phyloP scores from a whole-genome alignment of 2,888 invertebrate species.

The Octonoba sinensis region DNA sequence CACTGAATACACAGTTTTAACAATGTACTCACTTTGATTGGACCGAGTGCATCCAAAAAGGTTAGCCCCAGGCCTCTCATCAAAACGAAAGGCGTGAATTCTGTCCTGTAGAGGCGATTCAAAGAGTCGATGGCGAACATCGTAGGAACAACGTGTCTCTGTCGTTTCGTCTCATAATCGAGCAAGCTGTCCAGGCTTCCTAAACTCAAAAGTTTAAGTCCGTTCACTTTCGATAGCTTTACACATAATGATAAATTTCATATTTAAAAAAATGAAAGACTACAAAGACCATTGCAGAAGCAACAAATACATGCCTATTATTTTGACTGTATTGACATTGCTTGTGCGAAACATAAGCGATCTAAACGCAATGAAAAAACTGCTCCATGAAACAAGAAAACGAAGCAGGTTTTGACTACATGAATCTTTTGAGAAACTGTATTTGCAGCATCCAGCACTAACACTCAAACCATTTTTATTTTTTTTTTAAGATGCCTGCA shows the following conservation, averaged over 20 bases:
- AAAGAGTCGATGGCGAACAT: conserved; percentile 89
- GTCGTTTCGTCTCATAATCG: conserved; percentile 86
- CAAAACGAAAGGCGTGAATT: conserved; percentile 79
- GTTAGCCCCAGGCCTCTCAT: conserved; percentile 86
- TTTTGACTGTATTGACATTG: no score
- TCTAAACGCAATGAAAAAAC: no score
- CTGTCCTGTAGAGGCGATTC: conserved; percentile 83
- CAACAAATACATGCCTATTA: background rate
- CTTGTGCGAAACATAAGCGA: no score
- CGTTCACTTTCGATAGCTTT: background rate
- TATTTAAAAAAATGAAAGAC: background rate
- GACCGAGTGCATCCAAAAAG: conserved; percentile 81
- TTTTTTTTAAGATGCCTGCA: no score
- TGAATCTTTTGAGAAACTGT: no score
- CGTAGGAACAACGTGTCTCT: conserved; percentile 88
- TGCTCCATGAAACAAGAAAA: no score
- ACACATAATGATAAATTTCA: background rate
- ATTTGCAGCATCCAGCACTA: no score
- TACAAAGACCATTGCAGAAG: background rate
- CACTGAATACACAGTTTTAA: no score
- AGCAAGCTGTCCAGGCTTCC: conserved; percentile 80
- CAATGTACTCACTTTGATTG: conserved; percentile 81
- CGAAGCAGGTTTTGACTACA: no score
- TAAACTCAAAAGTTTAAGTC: conserved; percentile 69
- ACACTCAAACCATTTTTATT: no score